These are phyloP conservation scores for Clarias magur DNA, from an alignment of 2,113 vertebrate species.

Conservation along the genomic window DNA sequence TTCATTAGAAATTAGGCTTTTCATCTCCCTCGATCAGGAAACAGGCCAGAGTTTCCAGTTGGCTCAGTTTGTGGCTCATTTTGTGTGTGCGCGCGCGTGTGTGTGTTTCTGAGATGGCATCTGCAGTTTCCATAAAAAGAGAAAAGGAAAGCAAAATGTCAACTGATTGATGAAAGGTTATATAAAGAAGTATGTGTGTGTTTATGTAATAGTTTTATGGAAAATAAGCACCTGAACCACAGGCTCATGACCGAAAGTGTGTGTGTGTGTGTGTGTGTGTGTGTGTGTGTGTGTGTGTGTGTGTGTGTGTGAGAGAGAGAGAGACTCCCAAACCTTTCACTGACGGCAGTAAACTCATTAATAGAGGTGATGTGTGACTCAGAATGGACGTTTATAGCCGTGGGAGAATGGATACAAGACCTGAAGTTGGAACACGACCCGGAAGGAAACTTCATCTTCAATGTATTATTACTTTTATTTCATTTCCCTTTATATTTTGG, in stretches of 20 bases:
- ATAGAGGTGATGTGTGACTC: neutral
- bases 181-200: neutral
- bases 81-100: slow-evolving; percentile 30
- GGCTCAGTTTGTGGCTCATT: slow-evolving; percentile 4
- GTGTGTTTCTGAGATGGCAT: slow-evolving; percentile 20
- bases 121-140: neutral
- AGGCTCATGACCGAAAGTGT: neutral
- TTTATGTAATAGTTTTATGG: neutral
- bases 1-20: slow-evolving; percentile 17
- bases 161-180: neutral
- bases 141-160: neutral
- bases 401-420: neutral
- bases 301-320: no score
- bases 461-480: no score
- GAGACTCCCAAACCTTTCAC: neutral
- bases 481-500: no score
- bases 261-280: neutral
- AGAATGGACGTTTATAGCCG: neutral
- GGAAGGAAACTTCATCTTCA: neutral
- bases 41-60: slow-evolving; percentile 30
- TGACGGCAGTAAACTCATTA: neutral
- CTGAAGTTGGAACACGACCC: neutral
- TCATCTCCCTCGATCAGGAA: slow-evolving; percentile 19
- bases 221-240: neutral
- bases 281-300: slow-evolving; percentile 20